phyloP scores from a whole-genome alignment of 2,113 vertebrate genomes.

The Murina feae region DNA sequence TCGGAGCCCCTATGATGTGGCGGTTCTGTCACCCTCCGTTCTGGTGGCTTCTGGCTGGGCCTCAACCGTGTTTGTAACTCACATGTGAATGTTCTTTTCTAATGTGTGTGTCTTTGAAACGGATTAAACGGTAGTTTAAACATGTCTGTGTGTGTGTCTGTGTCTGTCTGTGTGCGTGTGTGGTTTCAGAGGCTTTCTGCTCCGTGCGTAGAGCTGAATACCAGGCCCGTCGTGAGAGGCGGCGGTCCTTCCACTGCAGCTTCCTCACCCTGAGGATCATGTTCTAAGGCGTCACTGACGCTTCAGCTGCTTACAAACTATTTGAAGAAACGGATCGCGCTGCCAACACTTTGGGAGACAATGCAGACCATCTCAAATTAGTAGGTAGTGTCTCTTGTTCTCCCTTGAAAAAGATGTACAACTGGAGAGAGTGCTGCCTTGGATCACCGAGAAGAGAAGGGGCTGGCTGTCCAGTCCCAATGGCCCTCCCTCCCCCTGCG shows the following conservation, averaged over 20 bases:
- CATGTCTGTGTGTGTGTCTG: constrained; percentile 12
- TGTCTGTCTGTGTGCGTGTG: not conserved
- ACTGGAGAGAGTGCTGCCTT: no score
- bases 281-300: not conserved
- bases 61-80: constrained; percentile 83
- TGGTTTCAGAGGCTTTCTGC: constrained; percentile 59
- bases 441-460: not conserved
- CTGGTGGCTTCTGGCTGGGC: constrained; percentile 74
- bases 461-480: no score
- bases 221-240: not conserved
- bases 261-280: not conserved
- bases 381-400: not conserved
- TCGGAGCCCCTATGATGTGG: constrained; percentile 76
- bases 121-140: constrained; percentile 85
- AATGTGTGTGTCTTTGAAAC: constrained; percentile 82
- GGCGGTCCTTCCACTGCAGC: not conserved
- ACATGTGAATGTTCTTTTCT: constrained; percentile 79
- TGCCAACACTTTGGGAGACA: not conserved
- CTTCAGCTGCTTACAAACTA: not conserved
- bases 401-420: not conserved
- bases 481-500: not conserved
- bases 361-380: not conserved
- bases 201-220: not conserved
- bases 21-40: constrained; percentile 72
- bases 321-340: not conserved